Evolutionary conservation across 2,888 invertebrate genomes (phyloP).

Genomic region (Sarcophaga rosellei): DNA sequence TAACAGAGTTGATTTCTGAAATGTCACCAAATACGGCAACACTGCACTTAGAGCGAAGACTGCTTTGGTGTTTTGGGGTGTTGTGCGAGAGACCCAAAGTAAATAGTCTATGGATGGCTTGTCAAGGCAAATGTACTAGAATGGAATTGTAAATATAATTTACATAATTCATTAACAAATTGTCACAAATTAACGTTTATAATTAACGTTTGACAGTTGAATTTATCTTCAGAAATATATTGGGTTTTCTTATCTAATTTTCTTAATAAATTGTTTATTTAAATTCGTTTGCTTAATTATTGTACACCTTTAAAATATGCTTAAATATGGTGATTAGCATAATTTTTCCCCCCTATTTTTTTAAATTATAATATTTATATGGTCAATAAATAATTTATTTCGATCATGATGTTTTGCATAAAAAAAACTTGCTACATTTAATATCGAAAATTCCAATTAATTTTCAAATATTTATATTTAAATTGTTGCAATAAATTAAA

Average conservation of each 20-base stretch:
- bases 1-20: conserved; percentile 47
- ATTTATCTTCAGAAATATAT: conserved; percentile 37
- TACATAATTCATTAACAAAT: conserved; percentile 51
- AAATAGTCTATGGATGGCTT: not conserved
- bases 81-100: too few species aligned
- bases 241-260: conserved; percentile 22
- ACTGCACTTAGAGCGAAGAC: conserved; percentile 1
- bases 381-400: not conserved
- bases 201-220: conserved; percentile 54
- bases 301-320: conserved; percentile 16
- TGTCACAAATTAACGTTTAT: conserved; percentile 48
- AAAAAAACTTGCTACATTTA: not conserved
- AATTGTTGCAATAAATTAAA: conserved; percentile 12
- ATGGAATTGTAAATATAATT: conserved; percentile 5
- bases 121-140: conserved; percentile 31
- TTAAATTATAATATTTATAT: not conserved
- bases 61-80: not conserved
- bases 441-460: conserved; percentile 18
- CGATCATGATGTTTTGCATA: not conserved
- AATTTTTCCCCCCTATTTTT: not conserved
- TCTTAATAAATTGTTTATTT: conserved; percentile 32
- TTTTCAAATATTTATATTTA: conserved; percentile 10
- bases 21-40: conserved; percentile 49
- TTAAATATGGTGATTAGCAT: not conserved
- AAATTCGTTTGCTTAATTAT: conserved; percentile 42